Percentiles rank a stretch among this genome's conserved stretches.
These are phyloP conservation scores for Leptestheria dahalacensis DNA, from an alignment of 1,140 invertebrate species.

Conservation along the genomic window DNA sequence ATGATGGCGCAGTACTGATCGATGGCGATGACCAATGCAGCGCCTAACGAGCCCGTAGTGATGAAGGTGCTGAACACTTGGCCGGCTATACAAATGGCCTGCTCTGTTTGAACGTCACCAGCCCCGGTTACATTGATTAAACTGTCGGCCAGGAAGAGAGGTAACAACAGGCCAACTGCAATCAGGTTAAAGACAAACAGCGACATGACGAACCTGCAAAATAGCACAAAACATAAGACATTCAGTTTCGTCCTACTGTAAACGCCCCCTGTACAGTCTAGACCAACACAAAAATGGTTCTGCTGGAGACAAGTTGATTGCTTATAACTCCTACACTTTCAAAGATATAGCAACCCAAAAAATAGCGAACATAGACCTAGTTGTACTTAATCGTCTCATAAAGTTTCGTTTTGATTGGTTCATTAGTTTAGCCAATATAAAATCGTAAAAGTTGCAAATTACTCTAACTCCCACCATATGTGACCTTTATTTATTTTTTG, in stretches of 20 bases:
- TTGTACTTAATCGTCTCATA: no score
- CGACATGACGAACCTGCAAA: slow-evolving; percentile 49
- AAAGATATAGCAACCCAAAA: no score
- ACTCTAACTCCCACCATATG: no score
- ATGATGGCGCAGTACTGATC: slow-evolving; percentile 78
- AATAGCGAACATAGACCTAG: no score
- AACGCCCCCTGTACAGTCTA: no score
- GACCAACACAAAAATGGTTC: no score
- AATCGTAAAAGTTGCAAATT: no score
- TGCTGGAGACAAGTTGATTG: no score
- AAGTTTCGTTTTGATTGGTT: no score
- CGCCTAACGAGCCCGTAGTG: slow-evolving; percentile 42
- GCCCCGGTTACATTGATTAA: slow-evolving; percentile 20
- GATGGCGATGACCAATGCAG: slow-evolving; percentile 61
- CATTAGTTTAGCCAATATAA: no score
- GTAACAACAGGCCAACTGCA: slow-evolving; percentile 42
- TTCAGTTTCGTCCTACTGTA: not conserved
- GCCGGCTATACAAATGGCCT: slow-evolving; percentile 30
- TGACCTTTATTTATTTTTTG: slow-evolving; percentile 4
- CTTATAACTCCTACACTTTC: no score
- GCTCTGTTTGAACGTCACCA: slow-evolving; percentile 22
- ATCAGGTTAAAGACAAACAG: slow-evolving; percentile 46
- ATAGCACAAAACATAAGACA: slow-evolving; percentile 19
- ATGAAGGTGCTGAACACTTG: slow-evolving; percentile 36
- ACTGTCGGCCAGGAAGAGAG: slow-evolving; percentile 37